These are phyloP conservation scores for Myanophis thanlyinensis DNA, from an alignment of 2,113 vertebrate genomes.

Conservation along the genomic window DNA sequence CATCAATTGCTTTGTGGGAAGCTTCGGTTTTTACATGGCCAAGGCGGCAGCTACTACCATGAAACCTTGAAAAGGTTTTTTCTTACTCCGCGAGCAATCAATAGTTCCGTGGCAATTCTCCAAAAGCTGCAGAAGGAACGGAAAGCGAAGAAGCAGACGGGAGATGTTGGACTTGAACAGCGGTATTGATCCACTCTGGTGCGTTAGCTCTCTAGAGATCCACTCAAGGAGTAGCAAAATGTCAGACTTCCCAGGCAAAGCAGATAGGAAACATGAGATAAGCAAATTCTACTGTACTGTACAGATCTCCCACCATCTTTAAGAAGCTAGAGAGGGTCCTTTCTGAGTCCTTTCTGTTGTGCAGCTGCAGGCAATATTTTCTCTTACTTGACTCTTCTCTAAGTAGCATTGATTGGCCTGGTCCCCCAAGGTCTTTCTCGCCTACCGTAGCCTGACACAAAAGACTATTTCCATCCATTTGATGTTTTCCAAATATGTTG, in stretches of 20 bases:
- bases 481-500: too few relatives aligned
- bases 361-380: too few relatives aligned
- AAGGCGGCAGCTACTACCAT: not conserved
- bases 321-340: too few relatives aligned
- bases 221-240: not conserved
- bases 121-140: not conserved
- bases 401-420: too few relatives aligned
- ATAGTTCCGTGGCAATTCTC: not conserved
- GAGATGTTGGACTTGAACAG: accelerated
- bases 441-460: too few relatives aligned
- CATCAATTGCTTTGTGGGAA: not conserved
- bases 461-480: too few relatives aligned
- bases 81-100: not conserved
- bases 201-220: not conserved
- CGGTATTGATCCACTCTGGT: accelerated
- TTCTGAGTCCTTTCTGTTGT: too few relatives aligned
- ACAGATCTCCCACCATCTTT: not conserved
- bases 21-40: not conserved
- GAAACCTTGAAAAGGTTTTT: accelerated
- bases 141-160: accelerated
- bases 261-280: not conserved
- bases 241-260: not conserved
- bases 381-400: too few relatives aligned
- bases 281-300: not conserved
- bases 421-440: too few relatives aligned